phyloP scores from a whole-genome alignment of 2,888 invertebrate genomes.

The Tricholauxania praeusta region DNA sequence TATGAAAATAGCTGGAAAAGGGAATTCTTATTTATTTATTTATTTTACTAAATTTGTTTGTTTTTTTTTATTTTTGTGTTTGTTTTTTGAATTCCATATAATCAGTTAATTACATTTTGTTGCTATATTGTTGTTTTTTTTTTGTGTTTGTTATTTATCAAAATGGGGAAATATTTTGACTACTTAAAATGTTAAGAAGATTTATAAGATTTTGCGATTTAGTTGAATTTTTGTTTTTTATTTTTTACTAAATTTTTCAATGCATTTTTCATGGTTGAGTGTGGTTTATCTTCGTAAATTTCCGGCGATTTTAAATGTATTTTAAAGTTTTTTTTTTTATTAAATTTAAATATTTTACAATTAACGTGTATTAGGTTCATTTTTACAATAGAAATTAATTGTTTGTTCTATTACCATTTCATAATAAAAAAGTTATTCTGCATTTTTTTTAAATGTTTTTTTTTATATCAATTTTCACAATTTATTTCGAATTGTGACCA shows the following conservation, averaged over 20 bases:
- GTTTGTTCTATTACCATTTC: neutral
- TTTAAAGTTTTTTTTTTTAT: conserved; percentile 39
- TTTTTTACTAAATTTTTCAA: conserved; percentile 48
- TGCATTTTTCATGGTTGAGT: conserved; percentile 34
- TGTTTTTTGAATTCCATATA: conserved; percentile 1
- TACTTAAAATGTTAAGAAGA: conserved; percentile 36
- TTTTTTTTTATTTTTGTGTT: conserved; percentile 11
- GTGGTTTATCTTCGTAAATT: conserved; percentile 41
- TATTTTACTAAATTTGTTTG: conserved; percentile 27
- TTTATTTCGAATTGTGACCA: conserved; percentile 27
- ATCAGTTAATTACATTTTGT: conserved; percentile 17
- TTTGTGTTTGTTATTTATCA: conserved; percentile 30
- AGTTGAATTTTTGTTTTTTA: conserved; percentile 36
- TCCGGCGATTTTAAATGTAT: conserved; percentile 48
- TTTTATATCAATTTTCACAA: conserved; percentile 39
- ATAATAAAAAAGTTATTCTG: conserved; percentile 9
- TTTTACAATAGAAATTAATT: conserved; percentile 20
- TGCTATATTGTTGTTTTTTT: neutral
- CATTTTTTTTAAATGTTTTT: conserved; percentile 26
- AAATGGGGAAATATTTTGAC: conserved; percentile 30
- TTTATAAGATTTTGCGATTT: conserved; percentile 22
- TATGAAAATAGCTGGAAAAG: conserved; percentile 48
- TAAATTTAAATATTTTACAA: conserved; percentile 24
- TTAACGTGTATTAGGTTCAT: conserved; percentile 10
- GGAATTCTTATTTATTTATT: conserved; percentile 34